Evolutionary conservation across 2,113 vertebrate genomes (phyloP).

Genomic region (Thomomys bottae): DNA sequence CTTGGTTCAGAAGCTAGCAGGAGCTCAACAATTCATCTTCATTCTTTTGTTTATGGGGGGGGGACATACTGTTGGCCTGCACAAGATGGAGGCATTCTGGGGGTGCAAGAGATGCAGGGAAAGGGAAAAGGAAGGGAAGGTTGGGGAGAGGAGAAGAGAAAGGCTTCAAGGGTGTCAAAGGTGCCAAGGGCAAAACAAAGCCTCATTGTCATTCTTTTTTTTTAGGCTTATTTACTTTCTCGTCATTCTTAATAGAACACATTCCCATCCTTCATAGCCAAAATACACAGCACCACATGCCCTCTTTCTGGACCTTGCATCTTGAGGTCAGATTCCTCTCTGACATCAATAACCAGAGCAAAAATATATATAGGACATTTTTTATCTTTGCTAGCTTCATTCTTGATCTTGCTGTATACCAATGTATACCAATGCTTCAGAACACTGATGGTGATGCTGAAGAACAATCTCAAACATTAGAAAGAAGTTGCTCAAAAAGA

Average conservation of each 20-base stretch:
- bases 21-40: not conserved
- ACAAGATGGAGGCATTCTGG: too few relatives aligned
- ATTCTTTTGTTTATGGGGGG: too few relatives aligned
- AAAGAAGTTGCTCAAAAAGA: not conserved
- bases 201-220: not conserved
- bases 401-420: not conserved
- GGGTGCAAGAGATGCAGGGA: too few relatives aligned
- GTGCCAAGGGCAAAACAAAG: too few relatives aligned
- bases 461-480: not conserved
- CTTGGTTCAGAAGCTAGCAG: not conserved
- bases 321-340: not conserved
- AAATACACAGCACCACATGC: not conserved
- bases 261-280: not conserved
- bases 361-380: not conserved
- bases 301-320: not conserved
- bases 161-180: too few relatives aligned
- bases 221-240: too few relatives aligned
- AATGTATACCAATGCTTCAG: not conserved
- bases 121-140: too few relatives aligned
- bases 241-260: not conserved
- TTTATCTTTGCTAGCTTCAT: not conserved
- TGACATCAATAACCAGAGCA: conserved; percentile 1
- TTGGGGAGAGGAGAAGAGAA: too few relatives aligned
- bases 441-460: not conserved
- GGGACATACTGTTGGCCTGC: too few relatives aligned